phyloP scores from a whole-genome alignment of 2,888 invertebrate genomes.

The Sinotaia quadrata region DNA sequence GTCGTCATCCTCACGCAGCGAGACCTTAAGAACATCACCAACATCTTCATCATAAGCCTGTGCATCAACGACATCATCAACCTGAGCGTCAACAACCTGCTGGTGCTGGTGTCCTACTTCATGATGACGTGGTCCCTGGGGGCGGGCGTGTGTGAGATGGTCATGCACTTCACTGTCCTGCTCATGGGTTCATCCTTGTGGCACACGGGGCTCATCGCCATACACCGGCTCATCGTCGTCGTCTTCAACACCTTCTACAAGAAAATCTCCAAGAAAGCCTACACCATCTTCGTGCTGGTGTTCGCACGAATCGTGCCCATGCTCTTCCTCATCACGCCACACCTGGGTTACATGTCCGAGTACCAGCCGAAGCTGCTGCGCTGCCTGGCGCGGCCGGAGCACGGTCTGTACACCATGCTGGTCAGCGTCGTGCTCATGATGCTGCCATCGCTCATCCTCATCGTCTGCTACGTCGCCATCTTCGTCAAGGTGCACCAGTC shows the following conservation, averaged over 20 bases:
- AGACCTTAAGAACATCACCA: slow-evolving; percentile 64
- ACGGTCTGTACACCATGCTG: slow-evolving; percentile 62
- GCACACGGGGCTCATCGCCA: slow-evolving; percentile 69
- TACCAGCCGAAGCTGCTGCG: slow-evolving; percentile 66
- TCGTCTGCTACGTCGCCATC: slow-evolving; percentile 67
- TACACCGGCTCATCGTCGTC: slow-evolving; percentile 69
- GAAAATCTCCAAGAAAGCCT: slow-evolving; percentile 66
- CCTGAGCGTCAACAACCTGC: slow-evolving; percentile 62
- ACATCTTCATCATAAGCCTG: slow-evolving; percentile 68
- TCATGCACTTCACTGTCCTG: slow-evolving; percentile 66
- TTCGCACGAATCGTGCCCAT: slow-evolving; percentile 66
- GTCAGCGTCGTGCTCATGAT: slow-evolving; percentile 66
- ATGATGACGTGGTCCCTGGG: slow-evolving; percentile 63
- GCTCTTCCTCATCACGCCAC: slow-evolving; percentile 63
- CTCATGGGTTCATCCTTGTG: slow-evolving; percentile 68
- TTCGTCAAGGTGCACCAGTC: slow-evolving; percentile 67
- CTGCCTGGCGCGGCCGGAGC: slow-evolving; percentile 64
- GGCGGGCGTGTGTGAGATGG: slow-evolving; percentile 62
- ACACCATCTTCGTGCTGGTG: slow-evolving; percentile 65
- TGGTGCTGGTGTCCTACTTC: slow-evolving; percentile 66
- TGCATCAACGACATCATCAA: slow-evolving; percentile 69
- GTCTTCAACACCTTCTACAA: slow-evolving; percentile 67
- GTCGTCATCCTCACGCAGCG: slow-evolving; percentile 54
- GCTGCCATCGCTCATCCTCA: slow-evolving; percentile 67
- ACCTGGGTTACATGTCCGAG: slow-evolving; percentile 63